These are phyloP conservation scores for Eupsilia transversa DNA, from an alignment of 2,888 invertebrate genomes.

Conservation along the genomic window DNA sequence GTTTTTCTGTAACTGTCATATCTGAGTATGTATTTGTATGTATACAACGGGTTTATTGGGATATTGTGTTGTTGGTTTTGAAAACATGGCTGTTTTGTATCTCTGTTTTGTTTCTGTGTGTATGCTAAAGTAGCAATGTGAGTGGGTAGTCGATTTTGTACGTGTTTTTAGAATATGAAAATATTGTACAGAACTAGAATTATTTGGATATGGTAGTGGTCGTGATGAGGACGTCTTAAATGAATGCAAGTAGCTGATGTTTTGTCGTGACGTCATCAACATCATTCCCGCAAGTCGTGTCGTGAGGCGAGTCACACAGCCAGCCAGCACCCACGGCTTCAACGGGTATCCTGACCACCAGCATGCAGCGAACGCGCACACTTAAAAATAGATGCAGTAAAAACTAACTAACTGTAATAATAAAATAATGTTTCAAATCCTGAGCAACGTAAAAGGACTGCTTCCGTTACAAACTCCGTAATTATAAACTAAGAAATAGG, in stretches of 20 bases:
- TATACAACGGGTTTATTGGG: conserved; percentile 34
- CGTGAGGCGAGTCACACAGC: too few species aligned
- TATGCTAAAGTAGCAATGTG: conserved; percentile 12
- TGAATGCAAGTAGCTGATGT: background rate
- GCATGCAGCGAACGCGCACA: too few species aligned
- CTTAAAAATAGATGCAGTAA: background rate
- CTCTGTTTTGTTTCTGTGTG: conserved; percentile 22
- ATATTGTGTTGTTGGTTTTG: conserved; percentile 18
- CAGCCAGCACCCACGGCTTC: too few species aligned
- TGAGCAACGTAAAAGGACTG: background rate
- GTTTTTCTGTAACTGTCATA: conserved; percentile 55
- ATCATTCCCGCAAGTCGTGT: too few species aligned
- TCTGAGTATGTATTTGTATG: conserved; percentile 23
- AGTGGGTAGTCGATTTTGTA: background rate
- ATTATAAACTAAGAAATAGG: conserved; percentile 24
- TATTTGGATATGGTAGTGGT: background rate
- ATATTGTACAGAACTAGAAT: background rate
- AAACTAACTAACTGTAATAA: background rate
- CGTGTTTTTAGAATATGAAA: background rate
- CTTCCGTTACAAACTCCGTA: conserved; percentile 4
- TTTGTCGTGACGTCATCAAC: too few species aligned
- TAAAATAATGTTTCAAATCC: background rate
- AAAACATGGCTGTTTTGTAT: conserved; percentile 30
- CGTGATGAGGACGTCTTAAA: background rate
- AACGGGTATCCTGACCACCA: too few species aligned